These are phyloP conservation scores for Trididemnum miniatum DNA, from an alignment of 23 tunicate species.

Conservation along the genomic window DNA sequence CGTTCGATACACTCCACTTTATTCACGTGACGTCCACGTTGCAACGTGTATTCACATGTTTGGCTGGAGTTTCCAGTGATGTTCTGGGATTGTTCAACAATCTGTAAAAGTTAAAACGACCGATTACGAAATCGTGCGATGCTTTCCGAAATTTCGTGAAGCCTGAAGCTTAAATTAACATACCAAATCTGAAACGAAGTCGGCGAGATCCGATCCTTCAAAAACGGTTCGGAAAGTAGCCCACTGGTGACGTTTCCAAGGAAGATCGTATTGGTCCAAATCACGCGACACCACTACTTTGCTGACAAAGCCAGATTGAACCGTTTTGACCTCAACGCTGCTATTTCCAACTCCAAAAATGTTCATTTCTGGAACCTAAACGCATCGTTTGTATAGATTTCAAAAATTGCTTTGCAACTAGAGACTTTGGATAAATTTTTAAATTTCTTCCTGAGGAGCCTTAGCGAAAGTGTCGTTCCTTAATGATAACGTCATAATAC, in stretches of 20 bases:
- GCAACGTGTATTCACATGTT: background rate
- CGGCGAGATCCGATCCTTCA: conserved; percentile 5
- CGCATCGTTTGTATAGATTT: too few species aligned
- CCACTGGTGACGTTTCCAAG: conserved; percentile 35
- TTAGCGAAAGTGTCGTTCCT: too few species aligned
- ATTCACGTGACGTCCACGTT: conserved; percentile 24
- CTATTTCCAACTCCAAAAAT: conserved; percentile 39
- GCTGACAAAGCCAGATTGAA: conserved; percentile 13
- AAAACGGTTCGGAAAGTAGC: background rate
- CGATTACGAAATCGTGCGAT: too few species aligned
- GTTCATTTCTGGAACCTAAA: conserved; percentile 28
- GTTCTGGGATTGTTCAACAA: conserved; percentile 3
- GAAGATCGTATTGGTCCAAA: conserved; percentile 19
- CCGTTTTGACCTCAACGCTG: conserved; percentile 6
- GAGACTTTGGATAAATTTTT: too few species aligned
- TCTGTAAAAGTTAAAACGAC: conserved; percentile 3
- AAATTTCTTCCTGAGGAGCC: too few species aligned
- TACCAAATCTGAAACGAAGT: conserved; percentile 32
- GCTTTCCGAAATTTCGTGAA: too few species aligned
- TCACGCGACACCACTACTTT: conserved; percentile 14
- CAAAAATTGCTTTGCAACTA: too few species aligned
- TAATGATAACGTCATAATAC: too few species aligned
- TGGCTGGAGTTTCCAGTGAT: conserved; percentile 9
- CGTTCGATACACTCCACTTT: conserved; percentile 9
- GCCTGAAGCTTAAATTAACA: too few species aligned